Evolutionary conservation across 1,140 invertebrate species (phyloP), one percentile per base, ranked within the genome.

Genomic region (Wiebesia pumilae): DNA sequence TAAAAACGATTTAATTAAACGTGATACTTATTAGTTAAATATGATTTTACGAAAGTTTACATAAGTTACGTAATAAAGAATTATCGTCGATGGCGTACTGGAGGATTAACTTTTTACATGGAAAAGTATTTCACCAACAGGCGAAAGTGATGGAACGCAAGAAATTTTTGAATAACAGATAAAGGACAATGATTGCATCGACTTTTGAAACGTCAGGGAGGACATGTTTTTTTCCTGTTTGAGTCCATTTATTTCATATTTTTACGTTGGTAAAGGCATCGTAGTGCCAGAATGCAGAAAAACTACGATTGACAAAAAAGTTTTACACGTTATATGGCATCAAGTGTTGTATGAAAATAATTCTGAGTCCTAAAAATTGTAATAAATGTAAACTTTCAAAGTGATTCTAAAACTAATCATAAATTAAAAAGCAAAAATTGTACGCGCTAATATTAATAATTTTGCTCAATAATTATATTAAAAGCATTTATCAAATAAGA

Each of bases 91-190:
- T 78, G n/a, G 19, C 40, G 47, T 47, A 38, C 12, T 51, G 9
- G 73, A 78, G 3, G 19, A 47, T 54, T 62, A 38, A 27, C 51
- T 35, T 54, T 73, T 43, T 0, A 83, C 7, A 27, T 21, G 47
- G 87, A 88, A 89, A 89, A 90, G 83, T 83, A 65, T 85, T 40
- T 84, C 75, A 86, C 77, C 88, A 89, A 58, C 67, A 77, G 51
- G 19, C 80, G 24, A 67, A 67, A 87, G 85, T 88, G 79, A 87
- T 88, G 87, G 79, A 87, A 87, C 65, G 81, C 78, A 87, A 89
- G 87, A 90, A 89, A 77, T 83, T 33, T 58, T 79, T 87, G 65
- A 80, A 78, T 88, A 43, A 88, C 87, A 86, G 87, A 88, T 85
- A 81, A 85, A 85, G n/a, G 47, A 35, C n/a, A 43, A 67, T n/a